Percentiles rank a stretch among this genome's conserved stretches.
phyloP scores from a whole-genome alignment of 2,113 vertebrate species.

The Uria lomvia region DNA sequence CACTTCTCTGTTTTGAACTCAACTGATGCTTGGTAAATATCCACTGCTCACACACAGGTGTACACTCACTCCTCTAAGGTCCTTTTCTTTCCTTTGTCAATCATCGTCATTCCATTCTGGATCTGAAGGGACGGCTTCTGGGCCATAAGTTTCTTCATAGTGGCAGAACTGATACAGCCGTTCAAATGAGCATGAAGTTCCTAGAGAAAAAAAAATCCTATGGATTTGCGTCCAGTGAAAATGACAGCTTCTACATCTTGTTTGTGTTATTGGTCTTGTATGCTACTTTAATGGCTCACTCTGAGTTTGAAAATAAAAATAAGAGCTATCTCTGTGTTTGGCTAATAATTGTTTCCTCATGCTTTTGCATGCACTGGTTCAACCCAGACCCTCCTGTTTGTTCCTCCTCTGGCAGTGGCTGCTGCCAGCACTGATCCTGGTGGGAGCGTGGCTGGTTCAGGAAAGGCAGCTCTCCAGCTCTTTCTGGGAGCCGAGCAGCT shows the following conservation, averaged over 20 bases:
- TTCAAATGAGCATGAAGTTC: constrained; percentile 98
- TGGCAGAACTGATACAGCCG: constrained; percentile 87
- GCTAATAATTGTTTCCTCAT: neutral
- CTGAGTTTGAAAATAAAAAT: neutral
- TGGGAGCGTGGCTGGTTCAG: neutral
- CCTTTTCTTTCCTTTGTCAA: constrained; percentile 86
- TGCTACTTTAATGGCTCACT: neutral
- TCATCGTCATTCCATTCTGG: constrained; percentile 83
- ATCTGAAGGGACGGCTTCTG: constrained; percentile 87
- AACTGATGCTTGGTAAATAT: neutral
- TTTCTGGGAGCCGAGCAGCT: fast-evolving
- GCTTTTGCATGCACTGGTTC: neutral
- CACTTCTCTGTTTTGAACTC: neutral
- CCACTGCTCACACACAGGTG: too few relatives aligned
- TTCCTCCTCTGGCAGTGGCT: neutral
- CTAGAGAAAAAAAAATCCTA: constrained; percentile 52
- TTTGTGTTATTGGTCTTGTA: too few relatives aligned
- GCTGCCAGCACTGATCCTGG: fast-evolving
- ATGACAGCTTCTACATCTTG: neutral
- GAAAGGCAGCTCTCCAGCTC: neutral
- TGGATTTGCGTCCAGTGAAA: neutral
- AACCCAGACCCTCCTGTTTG: fast-evolving
- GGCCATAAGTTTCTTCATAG: constrained; percentile 86
- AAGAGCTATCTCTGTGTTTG: neutral
- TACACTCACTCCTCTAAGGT: constrained; percentile 87